A percentile compares a stretch with the other conserved stretches of the same genome.
These are phyloP conservation scores for Pseudomyrmex sp. DNA, from an alignment of 1,140 invertebrate species.

Conservation along the genomic window DNA sequence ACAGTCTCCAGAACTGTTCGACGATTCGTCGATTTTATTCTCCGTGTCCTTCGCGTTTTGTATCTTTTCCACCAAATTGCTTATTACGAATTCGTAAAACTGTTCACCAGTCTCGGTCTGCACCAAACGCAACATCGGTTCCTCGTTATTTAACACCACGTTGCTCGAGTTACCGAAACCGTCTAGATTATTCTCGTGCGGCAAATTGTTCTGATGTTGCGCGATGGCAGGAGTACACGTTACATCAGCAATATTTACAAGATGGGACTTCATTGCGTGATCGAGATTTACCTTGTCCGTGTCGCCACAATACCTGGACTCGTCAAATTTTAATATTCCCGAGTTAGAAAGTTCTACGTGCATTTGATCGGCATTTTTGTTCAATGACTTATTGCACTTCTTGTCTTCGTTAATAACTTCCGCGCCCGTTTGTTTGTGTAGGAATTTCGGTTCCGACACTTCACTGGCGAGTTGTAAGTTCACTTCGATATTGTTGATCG, in stretches of 20 bases:
- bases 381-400: conserved; percentile 27
- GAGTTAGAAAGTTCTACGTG: conserved; percentile 19
- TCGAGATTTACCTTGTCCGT: neutral
- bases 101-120: conserved; percentile 80
- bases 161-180: conserved; percentile 28
- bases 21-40: conserved; percentile 3
- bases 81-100: conserved; percentile 80
- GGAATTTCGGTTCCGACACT: conserved; percentile 4
- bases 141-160: conserved; percentile 53
- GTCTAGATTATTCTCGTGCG: neutral
- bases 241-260: neutral
- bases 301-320: conserved; percentile 4
- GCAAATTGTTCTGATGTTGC: neutral
- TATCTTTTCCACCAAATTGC: conserved; percentile 74
- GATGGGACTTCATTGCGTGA: conserved; percentile 10
- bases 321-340: conserved; percentile 45
- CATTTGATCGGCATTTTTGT: conserved; percentile 28
- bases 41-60: conserved; percentile 33
- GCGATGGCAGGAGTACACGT: neutral
- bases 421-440: conserved; percentile 14
- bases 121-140: conserved; percentile 75
- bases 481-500: neutral
- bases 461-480: conserved; percentile 17
- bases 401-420: conserved; percentile 15
- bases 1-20: conserved; percentile 23